A percentile compares a stretch with the other conserved stretches of the same genome.
Evolutionary conservation across 2,888 invertebrate genomes (phyloP).

Genomic region (Imbricaverruca yamaguchii): DNA sequence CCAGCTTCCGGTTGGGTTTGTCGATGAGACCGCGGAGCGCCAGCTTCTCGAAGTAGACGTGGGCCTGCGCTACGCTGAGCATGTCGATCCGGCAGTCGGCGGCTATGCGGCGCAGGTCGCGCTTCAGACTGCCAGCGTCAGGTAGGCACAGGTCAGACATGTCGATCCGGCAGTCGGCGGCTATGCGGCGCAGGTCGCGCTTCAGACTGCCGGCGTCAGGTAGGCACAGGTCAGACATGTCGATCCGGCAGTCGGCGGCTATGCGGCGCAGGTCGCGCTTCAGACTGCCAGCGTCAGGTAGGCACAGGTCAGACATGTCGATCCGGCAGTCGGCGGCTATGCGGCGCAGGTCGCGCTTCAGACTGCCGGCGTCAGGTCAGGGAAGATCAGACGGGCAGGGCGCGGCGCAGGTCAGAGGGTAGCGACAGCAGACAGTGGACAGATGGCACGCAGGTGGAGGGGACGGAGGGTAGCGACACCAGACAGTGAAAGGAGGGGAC

Average conservation of each 20-base stretch:
- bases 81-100: constrained; percentile 67
- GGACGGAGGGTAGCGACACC: background rate
- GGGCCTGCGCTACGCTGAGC: constrained; percentile 88
- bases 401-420: too few relatives aligned
- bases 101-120: constrained; percentile 89
- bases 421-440: too few relatives aligned
- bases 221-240: constrained; percentile 42
- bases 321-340: constrained; percentile 66
- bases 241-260: constrained; percentile 63
- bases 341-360: constrained; percentile 92
- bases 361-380: constrained; percentile 48
- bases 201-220: constrained; percentile 76
- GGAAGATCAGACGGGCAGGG: too few relatives aligned
- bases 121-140: constrained; percentile 63
- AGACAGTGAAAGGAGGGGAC: too few relatives aligned
- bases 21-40: constrained; percentile 85
- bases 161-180: constrained; percentile 65
- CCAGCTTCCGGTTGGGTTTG: constrained; percentile 89
- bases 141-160: constrained; percentile 1
- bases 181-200: constrained; percentile 88
- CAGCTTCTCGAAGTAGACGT: constrained; percentile 96
- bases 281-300: constrained; percentile 53
- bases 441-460: too few relatives aligned
- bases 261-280: constrained; percentile 94
- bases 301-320: constrained; percentile 46